Base-by-base conservation (phyloP, 2,888 invertebrate species). In the Caenorhabditis sinica region DNA sequence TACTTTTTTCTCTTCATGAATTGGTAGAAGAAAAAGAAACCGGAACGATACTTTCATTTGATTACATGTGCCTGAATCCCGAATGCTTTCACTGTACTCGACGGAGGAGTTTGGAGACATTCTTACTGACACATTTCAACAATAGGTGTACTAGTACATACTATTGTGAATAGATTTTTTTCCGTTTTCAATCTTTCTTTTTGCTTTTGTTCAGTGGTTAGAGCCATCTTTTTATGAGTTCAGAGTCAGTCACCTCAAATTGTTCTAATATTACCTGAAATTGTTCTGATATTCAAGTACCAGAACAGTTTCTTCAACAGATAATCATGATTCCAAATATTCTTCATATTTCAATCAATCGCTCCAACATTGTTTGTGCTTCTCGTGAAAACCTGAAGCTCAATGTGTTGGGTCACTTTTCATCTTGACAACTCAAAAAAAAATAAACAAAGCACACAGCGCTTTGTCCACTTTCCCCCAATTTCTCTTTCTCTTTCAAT, bases 1-100 rank as follows among this genome's bases (percentile, higher is more conserved):
- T 69, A 69, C 69, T 69, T 53, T 68, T 53, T 25, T 33, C 13
- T 53, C 33, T n/a, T 2, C 2, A 28, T 30, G 51, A 49, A 28
- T 17, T 23, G 40, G 25, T 20, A 51, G 23, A 51, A 13, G 51
- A 51, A 51, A 51, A 56, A 53, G 36, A 53, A 68, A 69, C 40
- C 56, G 69, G 69, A 43, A 33, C 69, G 56, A 53, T 56, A 56
- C 69, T 69, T 69, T 69, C 69, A 40, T 69, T 69, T 69, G 69
- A 69, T 69, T 69, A 28, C 33, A 53, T 53, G 36, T 40, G 69
- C 23, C 51, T 36, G 25, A 49, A 23, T 17, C 28, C 43, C n/a
- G 23, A n/a, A 43, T 25, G 11, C 36, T 63, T 65, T 28, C 45
- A 17, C 28, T 68, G 30, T 56, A 56, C 28, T 56, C 15, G 17